Percentiles rank a stretch among this genome's conserved stretches.
Evolutionary conservation across 2,888 invertebrate species (phyloP).

Genomic region (Anodontia alba): DNA sequence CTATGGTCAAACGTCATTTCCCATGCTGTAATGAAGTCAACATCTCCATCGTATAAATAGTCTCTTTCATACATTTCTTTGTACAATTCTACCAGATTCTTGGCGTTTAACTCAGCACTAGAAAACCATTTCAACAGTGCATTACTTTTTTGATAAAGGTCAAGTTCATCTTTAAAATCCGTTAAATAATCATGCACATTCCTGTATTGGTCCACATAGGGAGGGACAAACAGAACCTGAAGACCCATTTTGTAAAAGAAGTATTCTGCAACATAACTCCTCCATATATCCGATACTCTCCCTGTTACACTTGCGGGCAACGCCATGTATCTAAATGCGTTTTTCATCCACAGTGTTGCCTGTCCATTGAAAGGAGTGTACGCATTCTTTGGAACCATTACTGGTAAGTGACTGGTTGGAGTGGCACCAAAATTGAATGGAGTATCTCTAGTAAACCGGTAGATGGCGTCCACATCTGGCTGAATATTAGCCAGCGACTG

Average conservation of each 20-base stretch:
- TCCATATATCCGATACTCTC: slow-evolving; percentile 41
- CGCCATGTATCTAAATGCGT: slow-evolving; percentile 28
- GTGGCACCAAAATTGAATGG: slow-evolving; percentile 35
- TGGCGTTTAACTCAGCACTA: neutral
- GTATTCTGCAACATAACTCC: slow-evolving; percentile 41
- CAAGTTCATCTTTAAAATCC: slow-evolving; percentile 21
- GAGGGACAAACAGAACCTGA: slow-evolving; percentile 19
- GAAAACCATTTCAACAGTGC: neutral
- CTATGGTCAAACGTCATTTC: neutral
- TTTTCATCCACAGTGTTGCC: slow-evolving; percentile 29
- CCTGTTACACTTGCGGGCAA: slow-evolving; percentile 32
- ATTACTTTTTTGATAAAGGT: slow-evolving; percentile 12
- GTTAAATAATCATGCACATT: slow-evolving; percentile 21
- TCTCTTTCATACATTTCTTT: slow-evolving; percentile 14
- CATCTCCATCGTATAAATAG: slow-evolving; percentile 13
- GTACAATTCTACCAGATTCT: neutral
- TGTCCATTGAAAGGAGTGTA: slow-evolving; percentile 41
- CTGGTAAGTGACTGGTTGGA: neutral
- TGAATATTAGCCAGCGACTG: slow-evolving; percentile 39
- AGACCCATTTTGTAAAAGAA: slow-evolving; percentile 25
- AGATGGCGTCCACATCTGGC: slow-evolving; percentile 48
- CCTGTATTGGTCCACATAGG: slow-evolving; percentile 36
- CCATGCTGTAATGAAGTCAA: neutral
- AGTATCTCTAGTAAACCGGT: slow-evolving; percentile 27
- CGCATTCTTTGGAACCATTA: slow-evolving; percentile 17